Evolutionary conservation across 1,140 invertebrate genomes (phyloP).

Genomic region (Halesus radiatus): DNA sequence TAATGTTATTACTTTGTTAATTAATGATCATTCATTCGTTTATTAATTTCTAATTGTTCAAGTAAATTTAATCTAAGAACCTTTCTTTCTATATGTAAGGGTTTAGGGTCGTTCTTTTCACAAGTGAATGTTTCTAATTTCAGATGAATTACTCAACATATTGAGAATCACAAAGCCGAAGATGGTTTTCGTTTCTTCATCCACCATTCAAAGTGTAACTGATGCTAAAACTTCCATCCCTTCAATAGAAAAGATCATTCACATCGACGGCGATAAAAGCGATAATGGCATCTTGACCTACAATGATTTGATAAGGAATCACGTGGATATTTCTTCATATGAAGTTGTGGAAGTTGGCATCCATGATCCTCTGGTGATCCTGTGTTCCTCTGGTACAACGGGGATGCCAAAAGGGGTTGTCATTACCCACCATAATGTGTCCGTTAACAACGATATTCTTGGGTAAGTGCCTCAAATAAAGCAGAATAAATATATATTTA

Average conservation of each 20-base stretch:
- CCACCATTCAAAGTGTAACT: conserved; percentile 60
- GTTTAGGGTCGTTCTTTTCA: too few relatives aligned
- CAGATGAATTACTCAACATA: conserved; percentile 76
- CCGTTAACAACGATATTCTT: conserved; percentile 55
- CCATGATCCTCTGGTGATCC: conserved; percentile 62
- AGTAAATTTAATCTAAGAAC: too few relatives aligned
- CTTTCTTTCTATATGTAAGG: too few relatives aligned
- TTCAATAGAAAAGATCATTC: conserved; percentile 40
- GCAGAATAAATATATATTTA: too few relatives aligned
- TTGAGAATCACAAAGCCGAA: conserved; percentile 77
- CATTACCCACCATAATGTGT: conserved; percentile 80
- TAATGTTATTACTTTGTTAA: too few relatives aligned
- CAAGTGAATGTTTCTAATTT: conserved; percentile 32
- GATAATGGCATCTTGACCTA: conserved; percentile 13
- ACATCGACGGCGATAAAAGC: conserved; percentile 36
- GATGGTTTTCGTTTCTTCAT: conserved; percentile 76
- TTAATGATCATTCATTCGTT: too few relatives aligned
- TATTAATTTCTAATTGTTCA: too few relatives aligned
- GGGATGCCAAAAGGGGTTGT: conserved; percentile 89
- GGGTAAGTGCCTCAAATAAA: conserved; percentile 63
- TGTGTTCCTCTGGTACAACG: conserved; percentile 70
- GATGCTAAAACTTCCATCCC: conserved; percentile 29
- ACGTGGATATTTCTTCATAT: conserved; percentile 59
- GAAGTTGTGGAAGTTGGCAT: conserved; percentile 63
- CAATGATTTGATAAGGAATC: conserved; percentile 35